A percentile compares a stretch with the other conserved stretches of the same genome.
Evolutionary conservation across 1,140 invertebrate species (phyloP).

Genomic region (Heliconius melpomene): DNA sequence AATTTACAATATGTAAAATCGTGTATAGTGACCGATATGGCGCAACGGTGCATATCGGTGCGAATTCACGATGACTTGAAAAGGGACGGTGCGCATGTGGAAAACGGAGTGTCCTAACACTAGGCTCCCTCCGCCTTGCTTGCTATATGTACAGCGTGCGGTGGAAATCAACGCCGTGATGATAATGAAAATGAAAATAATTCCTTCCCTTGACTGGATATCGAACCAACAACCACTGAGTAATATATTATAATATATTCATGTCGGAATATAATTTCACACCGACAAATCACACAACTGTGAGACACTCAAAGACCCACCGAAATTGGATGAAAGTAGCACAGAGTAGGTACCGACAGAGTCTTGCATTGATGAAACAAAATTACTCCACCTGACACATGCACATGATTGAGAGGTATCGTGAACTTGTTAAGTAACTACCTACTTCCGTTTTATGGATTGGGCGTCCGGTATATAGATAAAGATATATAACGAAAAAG

Average conservation of each 20-base stretch:
- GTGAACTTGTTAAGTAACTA: not conserved
- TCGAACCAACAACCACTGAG: not conserved
- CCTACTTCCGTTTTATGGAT: not conserved
- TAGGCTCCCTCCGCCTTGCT: too few species aligned
- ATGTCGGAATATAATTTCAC: not conserved
- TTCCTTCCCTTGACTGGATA: not conserved
- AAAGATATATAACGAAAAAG: too few species aligned
- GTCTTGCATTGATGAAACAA: slow-evolving; percentile 3
- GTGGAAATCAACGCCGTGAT: too few species aligned
- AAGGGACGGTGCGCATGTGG: too few species aligned
- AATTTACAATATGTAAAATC: not conserved
- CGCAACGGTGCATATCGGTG: too few species aligned
- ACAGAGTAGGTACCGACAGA: not conserved
- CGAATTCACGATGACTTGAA: too few species aligned
- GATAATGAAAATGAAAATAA: too few species aligned
- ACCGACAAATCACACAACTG: slow-evolving; percentile 2
- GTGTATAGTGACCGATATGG: too few species aligned
- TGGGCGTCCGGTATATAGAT: too few species aligned
- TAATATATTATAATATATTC: not conserved
- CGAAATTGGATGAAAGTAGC: not conserved
- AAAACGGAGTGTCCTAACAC: too few species aligned
- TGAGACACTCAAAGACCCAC: not conserved
- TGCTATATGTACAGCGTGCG: too few species aligned
- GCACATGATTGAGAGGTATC: not conserved
- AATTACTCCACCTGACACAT: not conserved